phyloP scores from a whole-genome alignment of 2,113 vertebrate species.

The Reinhardtius hippoglossoides region DNA sequence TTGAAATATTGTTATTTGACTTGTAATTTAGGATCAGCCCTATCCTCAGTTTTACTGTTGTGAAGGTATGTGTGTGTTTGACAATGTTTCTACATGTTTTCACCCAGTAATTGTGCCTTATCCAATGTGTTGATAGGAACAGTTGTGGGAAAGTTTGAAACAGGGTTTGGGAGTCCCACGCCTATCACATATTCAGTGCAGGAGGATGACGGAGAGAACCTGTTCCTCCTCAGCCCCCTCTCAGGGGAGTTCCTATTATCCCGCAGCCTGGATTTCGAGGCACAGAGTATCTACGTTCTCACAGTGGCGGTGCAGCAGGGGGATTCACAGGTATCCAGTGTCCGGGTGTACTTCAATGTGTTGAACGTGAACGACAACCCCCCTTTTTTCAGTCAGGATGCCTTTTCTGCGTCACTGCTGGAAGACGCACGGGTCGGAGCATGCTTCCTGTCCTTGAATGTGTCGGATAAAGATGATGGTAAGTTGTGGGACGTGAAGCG shows the following conservation, averaged over 20 bases:
- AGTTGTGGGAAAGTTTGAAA: constrained; percentile 77
- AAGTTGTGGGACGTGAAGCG: not conserved
- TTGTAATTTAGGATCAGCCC: not conserved
- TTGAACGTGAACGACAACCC: constrained; percentile 83
- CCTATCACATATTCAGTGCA: constrained; percentile 74
- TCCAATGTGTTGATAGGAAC: constrained; percentile 75
- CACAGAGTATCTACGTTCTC: constrained; percentile 77
- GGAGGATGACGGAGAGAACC: constrained; percentile 81
- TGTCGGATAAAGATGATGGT: constrained; percentile 82
- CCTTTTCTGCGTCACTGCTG: constrained; percentile 61
- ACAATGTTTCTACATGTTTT: constrained; percentile 4
- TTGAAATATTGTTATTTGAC: not conserved
- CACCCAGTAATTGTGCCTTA: not conserved
- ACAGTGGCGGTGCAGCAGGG: constrained; percentile 70
- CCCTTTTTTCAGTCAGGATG: constrained; percentile 72
- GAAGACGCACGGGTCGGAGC: constrained; percentile 71
- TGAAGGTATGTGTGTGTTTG: not conserved
- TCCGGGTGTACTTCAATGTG: constrained; percentile 83
- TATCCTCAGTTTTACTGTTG: not conserved
- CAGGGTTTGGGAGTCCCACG: constrained; percentile 46
- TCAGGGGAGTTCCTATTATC: constrained; percentile 83
- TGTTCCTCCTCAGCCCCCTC: constrained; percentile 79
- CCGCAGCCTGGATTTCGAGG: constrained; percentile 81
- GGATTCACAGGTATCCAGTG: constrained; percentile 61
- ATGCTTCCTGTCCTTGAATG: constrained; percentile 78